Conservation (phyloP, 2,797 vertebrate genomes). For the Catamblyrhynchus diadema region DNA sequence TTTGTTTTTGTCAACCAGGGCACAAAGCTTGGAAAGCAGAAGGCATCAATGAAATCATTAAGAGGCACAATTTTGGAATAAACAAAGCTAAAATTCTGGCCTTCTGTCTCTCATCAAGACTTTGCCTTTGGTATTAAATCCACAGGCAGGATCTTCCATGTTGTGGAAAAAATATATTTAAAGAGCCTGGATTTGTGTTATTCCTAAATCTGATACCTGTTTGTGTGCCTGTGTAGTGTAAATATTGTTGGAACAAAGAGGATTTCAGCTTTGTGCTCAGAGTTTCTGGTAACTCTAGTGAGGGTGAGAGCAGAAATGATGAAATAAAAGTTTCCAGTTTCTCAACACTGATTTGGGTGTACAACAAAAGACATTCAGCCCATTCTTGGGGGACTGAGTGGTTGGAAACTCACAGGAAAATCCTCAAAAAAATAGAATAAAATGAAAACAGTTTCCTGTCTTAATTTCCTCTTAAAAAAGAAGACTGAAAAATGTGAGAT, state of each 20-base stretch:
- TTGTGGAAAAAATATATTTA: neutral
- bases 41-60: neutral
- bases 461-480: neutral
- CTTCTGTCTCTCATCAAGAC: neutral
- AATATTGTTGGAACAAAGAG: neutral
- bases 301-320: neutral
- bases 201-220: neutral
- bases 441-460: neutral
- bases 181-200: neutral
- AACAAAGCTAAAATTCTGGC: neutral
- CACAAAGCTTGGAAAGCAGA: neutral
- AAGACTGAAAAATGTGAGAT: neutral
- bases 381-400: neutral
- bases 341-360: neutral
- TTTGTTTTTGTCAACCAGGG: neutral
- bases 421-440: neutral
- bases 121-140: slow-evolving; percentile 9
- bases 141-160: slow-evolving; percentile 16
- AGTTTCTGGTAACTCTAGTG: neutral
- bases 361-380: neutral
- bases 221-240: neutral
- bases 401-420: neutral
- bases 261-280: neutral
- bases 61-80: neutral
- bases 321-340: neutral